A percentile compares a stretch with the other conserved stretches of the same genome.
Conservation (phyloP, 2,113 vertebrate species). For the Opisthocomus hoazin region DNA sequence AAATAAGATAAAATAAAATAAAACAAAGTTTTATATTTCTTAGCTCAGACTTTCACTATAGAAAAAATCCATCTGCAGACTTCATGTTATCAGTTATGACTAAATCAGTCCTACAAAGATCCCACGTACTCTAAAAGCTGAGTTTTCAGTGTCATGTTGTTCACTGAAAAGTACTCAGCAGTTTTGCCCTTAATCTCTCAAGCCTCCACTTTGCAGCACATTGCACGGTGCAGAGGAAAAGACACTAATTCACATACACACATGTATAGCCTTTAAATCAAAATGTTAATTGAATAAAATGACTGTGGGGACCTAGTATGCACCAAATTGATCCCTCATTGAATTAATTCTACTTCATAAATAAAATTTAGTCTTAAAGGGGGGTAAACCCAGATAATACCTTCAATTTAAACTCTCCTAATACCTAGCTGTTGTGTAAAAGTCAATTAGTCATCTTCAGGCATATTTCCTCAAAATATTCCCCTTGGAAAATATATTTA, state of each 20-base stretch:
- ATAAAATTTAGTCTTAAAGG: neutral
- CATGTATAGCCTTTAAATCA: neutral
- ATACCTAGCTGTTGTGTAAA: neutral
- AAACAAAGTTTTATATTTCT: neutral
- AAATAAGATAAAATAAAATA: neutral
- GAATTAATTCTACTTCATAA: conserved; percentile 18
- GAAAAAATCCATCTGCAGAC: neutral
- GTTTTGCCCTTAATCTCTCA: neutral
- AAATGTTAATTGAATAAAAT: conserved; percentile 28
- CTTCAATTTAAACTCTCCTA: conserved; percentile 15
- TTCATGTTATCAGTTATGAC: neutral
- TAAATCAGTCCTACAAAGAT: neutral
- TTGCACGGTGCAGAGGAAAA: neutral
- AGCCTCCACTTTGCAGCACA: neutral
- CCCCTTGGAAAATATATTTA: neutral
- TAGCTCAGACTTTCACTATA: neutral
- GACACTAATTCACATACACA: neutral
- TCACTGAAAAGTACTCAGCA: neutral
- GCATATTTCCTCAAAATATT: conserved; percentile 16
- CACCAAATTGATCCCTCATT: neutral
- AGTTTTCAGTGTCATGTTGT: neutral
- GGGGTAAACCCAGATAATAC: conserved; percentile 19
- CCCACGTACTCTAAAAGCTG: neutral
- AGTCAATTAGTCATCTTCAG: neutral
- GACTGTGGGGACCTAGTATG: neutral